phyloP scores from a whole-genome alignment of 2,797 vertebrate species.

The Anguilla marmorata region DNA sequence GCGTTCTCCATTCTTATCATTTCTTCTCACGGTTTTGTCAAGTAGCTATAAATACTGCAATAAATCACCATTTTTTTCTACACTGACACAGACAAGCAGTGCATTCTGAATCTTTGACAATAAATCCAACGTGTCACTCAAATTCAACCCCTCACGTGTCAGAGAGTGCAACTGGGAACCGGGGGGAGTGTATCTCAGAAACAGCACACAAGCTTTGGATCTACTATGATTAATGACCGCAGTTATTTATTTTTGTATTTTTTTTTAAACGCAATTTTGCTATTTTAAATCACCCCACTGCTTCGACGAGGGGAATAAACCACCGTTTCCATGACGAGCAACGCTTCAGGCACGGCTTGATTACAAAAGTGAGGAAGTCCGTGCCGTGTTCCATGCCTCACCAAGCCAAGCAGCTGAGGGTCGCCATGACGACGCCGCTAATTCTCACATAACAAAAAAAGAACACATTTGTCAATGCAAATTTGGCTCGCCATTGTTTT shows the following conservation, averaged over 20 bases:
- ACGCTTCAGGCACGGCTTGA: neutral
- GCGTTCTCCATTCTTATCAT: neutral
- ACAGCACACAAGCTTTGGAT: too few species aligned
- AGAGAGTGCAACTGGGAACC: too few species aligned
- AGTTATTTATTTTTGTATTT: too few species aligned
- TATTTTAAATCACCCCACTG: neutral
- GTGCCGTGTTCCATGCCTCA: neutral
- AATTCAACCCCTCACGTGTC: too few species aligned
- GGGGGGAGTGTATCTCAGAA: too few species aligned
- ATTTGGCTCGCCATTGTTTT: neutral
- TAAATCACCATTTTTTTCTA: neutral
- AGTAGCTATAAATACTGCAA: too few species aligned
- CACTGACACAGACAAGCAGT: neutral
- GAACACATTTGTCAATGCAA: slow-evolving; percentile 14
- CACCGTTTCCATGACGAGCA: neutral
- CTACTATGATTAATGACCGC: too few species aligned
- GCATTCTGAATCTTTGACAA: neutral
- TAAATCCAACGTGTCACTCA: neutral
- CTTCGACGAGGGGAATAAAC: neutral
- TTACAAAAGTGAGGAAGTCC: neutral
- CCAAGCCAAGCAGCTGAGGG: neutral
- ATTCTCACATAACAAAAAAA: neutral
- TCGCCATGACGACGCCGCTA: neutral
- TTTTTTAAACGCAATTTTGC: too few species aligned
- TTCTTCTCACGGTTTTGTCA: neutral